Base-by-base conservation (phyloP, 2,888 invertebrate species). In the Clanis bilineata region DNA sequence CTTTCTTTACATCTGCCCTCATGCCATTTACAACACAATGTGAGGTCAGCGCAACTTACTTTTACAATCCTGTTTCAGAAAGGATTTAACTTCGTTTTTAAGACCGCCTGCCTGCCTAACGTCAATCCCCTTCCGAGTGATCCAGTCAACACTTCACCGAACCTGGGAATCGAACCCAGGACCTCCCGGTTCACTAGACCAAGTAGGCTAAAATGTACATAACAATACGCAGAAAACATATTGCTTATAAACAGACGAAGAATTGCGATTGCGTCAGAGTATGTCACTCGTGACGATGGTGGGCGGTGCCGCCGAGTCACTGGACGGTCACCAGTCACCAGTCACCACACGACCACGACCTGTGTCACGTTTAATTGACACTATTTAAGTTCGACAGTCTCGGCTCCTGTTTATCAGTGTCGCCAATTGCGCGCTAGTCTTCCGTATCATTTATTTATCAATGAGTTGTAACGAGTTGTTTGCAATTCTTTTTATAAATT, bases 181-280 rank as follows among this genome's bases (percentile, higher is more conserved):
- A n/a, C n/a, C n/a, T n/a, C n/a, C n/a, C n/a, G n/a, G n/a, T n/a
- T n/a, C n/a, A n/a, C n/a, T n/a, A n/a, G n/a, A n/a, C n/a, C n/a
- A n/a, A n/a, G n/a, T n/a, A n/a, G n/a, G n/a, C n/a, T n/a, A n/a
- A n/a, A n/a, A n/a, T 5, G 7, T 21, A 15, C 45, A 10, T 12
- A 45, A 45, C 22, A 45, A 45, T 45, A 45, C 21, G 1, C 43
- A 57, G 43, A 57, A 57, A 10, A 38, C 28, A 36, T 51, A 51
- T 51, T 51, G 51, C 32, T 51, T 51, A 32, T 28, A 51, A 51
- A 51, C 47, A 51, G 7, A 15, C 28, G 18, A 18, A 3, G 15
- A 7, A 28, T 15, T 9, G 22, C 28, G 1, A 41, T 51, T 51
- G 32, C 51, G 51, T 51, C 51, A 32, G 41, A 41, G 18, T 32